Base-by-base conservation (phyloP, 2,888 invertebrate species). In the Hyalella azteca region DNA sequence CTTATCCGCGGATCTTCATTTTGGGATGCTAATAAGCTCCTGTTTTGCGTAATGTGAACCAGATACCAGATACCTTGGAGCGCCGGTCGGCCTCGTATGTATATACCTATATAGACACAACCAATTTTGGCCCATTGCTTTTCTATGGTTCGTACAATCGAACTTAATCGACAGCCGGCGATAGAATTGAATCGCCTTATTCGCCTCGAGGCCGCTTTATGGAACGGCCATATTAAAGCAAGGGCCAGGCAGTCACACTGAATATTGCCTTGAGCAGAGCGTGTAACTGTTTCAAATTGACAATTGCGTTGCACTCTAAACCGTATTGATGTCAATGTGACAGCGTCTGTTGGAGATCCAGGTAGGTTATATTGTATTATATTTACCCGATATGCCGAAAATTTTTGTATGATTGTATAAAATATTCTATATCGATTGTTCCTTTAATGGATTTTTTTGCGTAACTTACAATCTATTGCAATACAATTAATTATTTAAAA, bases 21-120 rank as follows among this genome's bases (percentile, higher is more conserved):
- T 66, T 39, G 36, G 36, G 36, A 66, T 66, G 66, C 66, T 66
- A 66, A 66, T 66, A 32, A 66, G 66, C 66, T 66, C 66, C 66
- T 66, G 66, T 66, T 66, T 66, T 66, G 66, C 66, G 66, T 66
- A 66, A 66, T 66, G 66, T 66, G 36, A 66, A 66, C 66, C 66
- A 66, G 66, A 66, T 66, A 66, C 66, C 66, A 36, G 29, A 36
- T n/a, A 66, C 36, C 66, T n/a, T n/a, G n/a, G 66, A 66, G 36
- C 66, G 66, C 36, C 36, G 29, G 66, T 36, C 13, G 9, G 66
- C 13, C 26, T 32, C 66, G 19, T 36, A 29, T 22, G 54, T 29
- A n/a, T n/a, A n/a, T n/a, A n/a, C n/a, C n/a, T n/a, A n/a, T n/a
- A 32, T 66, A 66, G 66, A 66, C 66, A 5, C 15, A 19, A 29